These are phyloP conservation scores for Zonitis immaculata DNA, from an alignment of 2,888 invertebrate genomes.

Conservation along the genomic window DNA sequence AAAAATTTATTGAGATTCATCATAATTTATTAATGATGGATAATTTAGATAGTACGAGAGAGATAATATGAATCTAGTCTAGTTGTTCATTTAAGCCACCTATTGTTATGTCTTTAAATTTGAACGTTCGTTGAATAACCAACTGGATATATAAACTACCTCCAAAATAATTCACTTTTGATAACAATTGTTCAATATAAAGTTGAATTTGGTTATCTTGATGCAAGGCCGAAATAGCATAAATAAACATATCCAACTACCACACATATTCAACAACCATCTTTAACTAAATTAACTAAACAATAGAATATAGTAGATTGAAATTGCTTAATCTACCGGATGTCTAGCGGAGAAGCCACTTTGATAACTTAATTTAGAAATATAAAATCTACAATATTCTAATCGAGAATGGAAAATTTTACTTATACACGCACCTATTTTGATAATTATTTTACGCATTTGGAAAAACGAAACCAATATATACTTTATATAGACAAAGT, in stretches of 20 bases:
- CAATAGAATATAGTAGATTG: neutral
- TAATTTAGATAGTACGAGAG: no score
- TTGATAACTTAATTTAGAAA: neutral
- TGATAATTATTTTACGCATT: neutral
- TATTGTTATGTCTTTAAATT: constrained; percentile 11
- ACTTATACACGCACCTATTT: neutral
- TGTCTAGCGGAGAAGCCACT: neutral
- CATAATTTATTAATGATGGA: no score
- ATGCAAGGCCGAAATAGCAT: neutral
- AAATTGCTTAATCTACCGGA: neutral
- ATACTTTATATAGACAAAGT: neutral
- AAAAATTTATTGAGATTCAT: neutral
- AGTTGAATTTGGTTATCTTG: neutral
- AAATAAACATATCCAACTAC: no score
- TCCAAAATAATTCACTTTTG: constrained; percentile 17
- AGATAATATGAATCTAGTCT: constrained; percentile 16
- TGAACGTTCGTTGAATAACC: constrained; percentile 12
- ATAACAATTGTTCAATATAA: constrained; percentile 15
- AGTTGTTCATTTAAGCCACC: constrained; percentile 9
- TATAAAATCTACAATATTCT: neutral
- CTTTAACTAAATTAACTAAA: no score
- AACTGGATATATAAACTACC: constrained; percentile 15
- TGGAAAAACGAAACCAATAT: neutral
- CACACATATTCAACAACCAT: no score
- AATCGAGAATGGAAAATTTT: neutral